These are phyloP conservation scores for Pseudolaguvia tuberculata DNA, from an alignment of 2,113 vertebrate genomes.

Conservation along the genomic window DNA sequence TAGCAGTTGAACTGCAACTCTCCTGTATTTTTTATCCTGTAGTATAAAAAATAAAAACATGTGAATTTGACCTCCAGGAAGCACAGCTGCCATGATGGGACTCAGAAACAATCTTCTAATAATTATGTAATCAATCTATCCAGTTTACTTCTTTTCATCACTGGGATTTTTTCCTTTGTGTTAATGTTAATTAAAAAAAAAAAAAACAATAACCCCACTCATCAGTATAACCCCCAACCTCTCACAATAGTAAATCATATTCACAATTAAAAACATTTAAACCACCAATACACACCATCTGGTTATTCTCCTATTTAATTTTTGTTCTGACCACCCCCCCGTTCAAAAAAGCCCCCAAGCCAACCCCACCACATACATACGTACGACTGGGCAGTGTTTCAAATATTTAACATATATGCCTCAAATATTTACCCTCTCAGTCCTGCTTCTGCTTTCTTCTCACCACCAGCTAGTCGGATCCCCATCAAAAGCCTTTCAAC, in stretches of 20 bases:
- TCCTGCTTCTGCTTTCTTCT: slow-evolving; percentile 63
- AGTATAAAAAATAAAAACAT: neutral
- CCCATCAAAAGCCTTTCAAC: slow-evolving; percentile 65
- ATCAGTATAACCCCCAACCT: no score
- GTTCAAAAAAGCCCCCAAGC: neutral
- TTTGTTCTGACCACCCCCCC: neutral
- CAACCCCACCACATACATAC: neutral
- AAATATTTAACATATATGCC: no score
- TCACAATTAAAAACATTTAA: neutral
- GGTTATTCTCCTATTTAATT: slow-evolving; percentile 6
- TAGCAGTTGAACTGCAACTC: neutral
- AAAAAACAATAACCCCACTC: no score
- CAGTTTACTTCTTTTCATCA: slow-evolving; percentile 1
- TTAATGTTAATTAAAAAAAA: no score
- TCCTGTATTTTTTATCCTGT: neutral
- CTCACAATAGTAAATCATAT: neutral
- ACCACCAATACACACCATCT: slow-evolving; percentile 12
- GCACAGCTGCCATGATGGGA: neutral
- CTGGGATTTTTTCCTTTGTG: no score
- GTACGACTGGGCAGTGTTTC: slow-evolving; percentile 30
- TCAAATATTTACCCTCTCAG: slow-evolving; percentile 74
- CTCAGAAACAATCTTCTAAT: neutral
- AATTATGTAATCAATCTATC: neutral
- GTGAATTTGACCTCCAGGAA: neutral
- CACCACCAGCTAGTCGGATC: slow-evolving; percentile 59